Base-by-base conservation (phyloP, 2,888 invertebrate genomes). In the Suillia variegata region DNA sequence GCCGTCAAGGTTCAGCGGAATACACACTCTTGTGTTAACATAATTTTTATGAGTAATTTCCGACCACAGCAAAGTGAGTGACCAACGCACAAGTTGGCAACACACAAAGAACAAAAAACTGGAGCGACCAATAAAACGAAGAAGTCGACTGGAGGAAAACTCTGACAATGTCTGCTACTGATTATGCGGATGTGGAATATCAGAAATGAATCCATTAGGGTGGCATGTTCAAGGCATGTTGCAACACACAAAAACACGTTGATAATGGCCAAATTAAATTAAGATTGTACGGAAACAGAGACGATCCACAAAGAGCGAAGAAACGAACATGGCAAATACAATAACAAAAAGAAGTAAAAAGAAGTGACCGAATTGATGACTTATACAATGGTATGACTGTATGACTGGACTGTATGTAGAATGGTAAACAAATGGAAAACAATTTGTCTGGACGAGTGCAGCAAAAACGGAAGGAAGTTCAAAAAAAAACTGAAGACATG, bases 21-120 rank as follows among this genome's bases (percentile, higher is more conserved):
- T 13, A 53, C 53, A 24, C 12, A 38, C 38, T 54, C 31, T 47
- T 47, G 38, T 33, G 26, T 74, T 67, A 72, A 72, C 72, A 74
- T 72, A 75, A 71, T 70, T 72, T 72, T 72, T 72, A 72, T 72
- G 72, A 72, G 72, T 72, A 72, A 72, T 72, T 72, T 75, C 69
- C 26, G 5, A 26, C 26, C 26, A 26, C 26, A 26, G n/a, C n/a
- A n/a, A n/a, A n/a, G n/a, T 26, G 10, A 10, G 26, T 6, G 26
- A 26, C 10, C 26, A 26, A 26, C 26, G n/a, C n/a, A n/a, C 26
- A 26, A 26, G 10, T n/a, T 38, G 38, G n/a, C 6, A 38, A 38
- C 12, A n/a, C n/a, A n/a, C 12, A 31, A 31, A 31, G 31, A 31
- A 31, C 31, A 12, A 31, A 31, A 38, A 10, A 38, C 13, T 4